A percentile compares a stretch with the other conserved stretches of the same genome.
These are phyloP conservation scores for Heliothis peltigera DNA, from an alignment of 2,888 invertebrate genomes.

Conservation along the genomic window DNA sequence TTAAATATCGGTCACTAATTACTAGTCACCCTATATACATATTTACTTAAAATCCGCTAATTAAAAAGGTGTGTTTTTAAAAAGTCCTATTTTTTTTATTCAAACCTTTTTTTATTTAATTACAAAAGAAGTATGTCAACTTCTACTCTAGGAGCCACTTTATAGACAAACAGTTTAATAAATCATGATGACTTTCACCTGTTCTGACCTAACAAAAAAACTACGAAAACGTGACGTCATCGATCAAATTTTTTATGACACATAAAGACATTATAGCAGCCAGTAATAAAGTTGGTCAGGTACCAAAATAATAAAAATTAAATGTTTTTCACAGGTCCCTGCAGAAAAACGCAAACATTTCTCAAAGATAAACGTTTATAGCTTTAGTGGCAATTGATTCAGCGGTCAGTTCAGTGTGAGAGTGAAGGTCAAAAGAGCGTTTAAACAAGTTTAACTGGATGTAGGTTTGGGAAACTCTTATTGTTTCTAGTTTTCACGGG, in stretches of 20 bases:
- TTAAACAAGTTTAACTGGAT: background rate
- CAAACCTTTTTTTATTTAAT: too few species aligned
- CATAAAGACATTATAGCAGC: background rate
- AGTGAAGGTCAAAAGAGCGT: background rate
- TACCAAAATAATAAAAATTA: conserved; percentile 23
- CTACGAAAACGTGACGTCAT: background rate
- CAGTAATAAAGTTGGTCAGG: conserved; percentile 3
- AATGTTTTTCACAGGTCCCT: background rate
- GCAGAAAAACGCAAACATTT: background rate
- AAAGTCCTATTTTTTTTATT: too few species aligned
- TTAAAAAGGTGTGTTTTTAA: too few species aligned
- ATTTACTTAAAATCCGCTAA: too few species aligned
- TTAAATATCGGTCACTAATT: too few species aligned
- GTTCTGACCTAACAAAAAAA: background rate
- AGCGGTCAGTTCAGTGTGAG: conserved; percentile 5
- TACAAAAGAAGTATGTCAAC: background rate
- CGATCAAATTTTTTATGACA: background rate
- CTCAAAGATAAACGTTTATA: conserved; percentile 4
- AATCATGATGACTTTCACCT: too few species aligned
- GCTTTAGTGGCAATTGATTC: conserved; percentile 24
- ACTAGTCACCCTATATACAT: too few species aligned
- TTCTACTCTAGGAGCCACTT: background rate
- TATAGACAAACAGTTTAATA: background rate
- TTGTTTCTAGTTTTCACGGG: background rate
- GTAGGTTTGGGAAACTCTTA: background rate